A percentile compares a stretch with the other conserved stretches of the same genome.
Conservation (phyloP, 2,888 invertebrate genomes). For the Drosophila tanythrix region DNA sequence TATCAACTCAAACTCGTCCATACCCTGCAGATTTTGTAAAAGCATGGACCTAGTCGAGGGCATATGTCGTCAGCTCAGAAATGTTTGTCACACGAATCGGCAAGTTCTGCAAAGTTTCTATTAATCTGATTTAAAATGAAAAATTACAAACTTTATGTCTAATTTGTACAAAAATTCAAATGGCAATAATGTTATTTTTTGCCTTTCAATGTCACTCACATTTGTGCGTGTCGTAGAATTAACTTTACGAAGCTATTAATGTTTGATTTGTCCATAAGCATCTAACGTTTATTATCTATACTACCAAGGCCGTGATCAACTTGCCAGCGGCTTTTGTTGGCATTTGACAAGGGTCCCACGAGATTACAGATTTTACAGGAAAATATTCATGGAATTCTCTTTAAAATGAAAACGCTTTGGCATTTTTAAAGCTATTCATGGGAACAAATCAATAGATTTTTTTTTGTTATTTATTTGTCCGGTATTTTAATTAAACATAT, state of each 20-base stretch:
- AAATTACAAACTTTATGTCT: conserved; percentile 28
- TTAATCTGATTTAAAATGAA: background rate
- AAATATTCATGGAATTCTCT: conserved; percentile 1
- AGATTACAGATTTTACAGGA: conserved; percentile 13
- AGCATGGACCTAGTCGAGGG: background rate
- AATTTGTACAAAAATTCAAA: conserved; percentile 12
- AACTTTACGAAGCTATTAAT: conserved; percentile 31
- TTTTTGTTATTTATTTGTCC: background rate
- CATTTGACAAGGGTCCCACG: conserved; percentile 57
- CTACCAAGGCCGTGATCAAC: conserved; percentile 12
- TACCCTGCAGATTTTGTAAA: background rate
- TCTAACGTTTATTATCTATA: background rate
- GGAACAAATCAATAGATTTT: background rate
- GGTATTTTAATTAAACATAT: background rate
- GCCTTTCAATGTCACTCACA: conserved; percentile 8
- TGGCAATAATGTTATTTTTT: conserved; percentile 12
- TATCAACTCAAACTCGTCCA: background rate
- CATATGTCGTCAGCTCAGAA: background rate
- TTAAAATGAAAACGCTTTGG: background rate
- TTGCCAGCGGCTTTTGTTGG: conserved; percentile 14
- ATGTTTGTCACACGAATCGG: background rate
- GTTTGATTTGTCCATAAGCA: conserved; percentile 19
- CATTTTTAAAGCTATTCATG: background rate
- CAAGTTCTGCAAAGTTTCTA: background rate
- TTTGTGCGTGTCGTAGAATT: conserved; percentile 14